Evolutionary conservation across 2,888 invertebrate genomes (phyloP).

Genomic region (Baronia brevicornis): DNA sequence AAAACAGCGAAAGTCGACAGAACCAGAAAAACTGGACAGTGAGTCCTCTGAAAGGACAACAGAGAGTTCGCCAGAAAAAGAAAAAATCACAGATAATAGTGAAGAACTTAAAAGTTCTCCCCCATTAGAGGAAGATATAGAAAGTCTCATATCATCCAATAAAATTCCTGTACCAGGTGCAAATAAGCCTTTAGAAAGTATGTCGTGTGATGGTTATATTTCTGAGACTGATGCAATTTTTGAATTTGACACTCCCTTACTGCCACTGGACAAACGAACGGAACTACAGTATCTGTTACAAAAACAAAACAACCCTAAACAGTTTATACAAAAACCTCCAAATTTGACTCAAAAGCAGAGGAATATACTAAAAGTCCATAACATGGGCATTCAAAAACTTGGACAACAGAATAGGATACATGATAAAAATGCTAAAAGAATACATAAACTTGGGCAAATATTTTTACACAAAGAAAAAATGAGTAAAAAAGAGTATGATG

Average conservation of each 20-base stretch:
- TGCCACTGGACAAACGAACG: slow-evolving; percentile 63
- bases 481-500: slow-evolving; percentile 31
- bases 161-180: slow-evolving; percentile 64
- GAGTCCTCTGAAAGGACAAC: slow-evolving; percentile 51
- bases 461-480: slow-evolving; percentile 46
- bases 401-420: slow-evolving; percentile 51
- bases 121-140: slow-evolving; percentile 62
- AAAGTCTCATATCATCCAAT: slow-evolving; percentile 67
- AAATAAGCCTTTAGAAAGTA: slow-evolving; percentile 31
- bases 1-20: slow-evolving; percentile 54
- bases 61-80: slow-evolving; percentile 55
- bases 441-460: slow-evolving; percentile 64
- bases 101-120: slow-evolving; percentile 21
- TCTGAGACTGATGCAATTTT: slow-evolving; percentile 43
- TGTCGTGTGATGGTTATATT: slow-evolving; percentile 44
- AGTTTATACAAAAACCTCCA: slow-evolving; percentile 49
- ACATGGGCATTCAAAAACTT: slow-evolving; percentile 50
- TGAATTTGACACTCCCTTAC: slow-evolving; percentile 44
- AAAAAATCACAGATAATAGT: slow-evolving; percentile 31
- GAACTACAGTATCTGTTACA: slow-evolving; percentile 64
- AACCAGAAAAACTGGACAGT: slow-evolving; percentile 51
- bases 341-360: slow-evolving; percentile 56
- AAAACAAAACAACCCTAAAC: slow-evolving; percentile 68
- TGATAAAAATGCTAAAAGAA: slow-evolving; percentile 60
- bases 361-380: slow-evolving; percentile 53